A percentile compares a stretch with the other conserved stretches of the same genome.
These are phyloP conservation scores for Atopsyche davidsoni DNA, from an alignment of 1,140 invertebrate genomes.

Conservation along the genomic window DNA sequence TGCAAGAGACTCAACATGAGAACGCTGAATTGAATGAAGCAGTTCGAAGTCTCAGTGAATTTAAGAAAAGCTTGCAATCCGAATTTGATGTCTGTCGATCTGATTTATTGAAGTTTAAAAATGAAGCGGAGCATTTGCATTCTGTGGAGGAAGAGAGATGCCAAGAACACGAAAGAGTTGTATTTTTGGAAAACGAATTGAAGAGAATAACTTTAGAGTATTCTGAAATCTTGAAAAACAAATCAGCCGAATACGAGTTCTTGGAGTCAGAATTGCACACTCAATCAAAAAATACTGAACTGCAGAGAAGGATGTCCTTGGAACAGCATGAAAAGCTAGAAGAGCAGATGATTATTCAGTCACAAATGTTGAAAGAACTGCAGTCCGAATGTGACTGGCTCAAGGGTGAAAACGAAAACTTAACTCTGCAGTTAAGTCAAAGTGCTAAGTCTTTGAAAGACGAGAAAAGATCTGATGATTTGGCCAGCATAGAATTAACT, in stretches of 20 bases:
- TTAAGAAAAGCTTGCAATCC: constrained; percentile 36
- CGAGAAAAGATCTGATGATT: no score
- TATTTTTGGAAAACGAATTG: constrained; percentile 44
- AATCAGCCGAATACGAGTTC: constrained; percentile 52
- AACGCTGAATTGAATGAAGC: constrained; percentile 52
- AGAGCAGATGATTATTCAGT: constrained; percentile 46
- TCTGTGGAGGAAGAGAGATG: constrained; percentile 37
- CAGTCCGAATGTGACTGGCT: constrained; percentile 32
- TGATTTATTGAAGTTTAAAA: constrained; percentile 33
- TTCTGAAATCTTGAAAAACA: constrained; percentile 46
- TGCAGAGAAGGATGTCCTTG: constrained; percentile 49
- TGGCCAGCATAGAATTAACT: background rate
- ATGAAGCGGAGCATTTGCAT: constrained; percentile 21
- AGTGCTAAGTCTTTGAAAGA: background rate
- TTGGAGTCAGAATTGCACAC: constrained; percentile 54
- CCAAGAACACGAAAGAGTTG: constrained; percentile 37
- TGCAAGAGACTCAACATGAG: constrained; percentile 49
- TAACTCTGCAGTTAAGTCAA: constrained; percentile 18
- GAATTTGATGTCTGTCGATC: constrained; percentile 36
- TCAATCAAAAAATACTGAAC: constrained; percentile 53
- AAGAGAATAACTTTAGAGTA: constrained; percentile 49
- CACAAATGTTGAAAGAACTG: constrained; percentile 36
- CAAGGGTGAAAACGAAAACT: constrained; percentile 36
- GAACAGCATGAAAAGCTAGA: constrained; percentile 50
- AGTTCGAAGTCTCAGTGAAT: constrained; percentile 41